Base-by-base conservation (phyloP, 2,888 invertebrate genomes). In the Trachelus tabidus region DNA sequence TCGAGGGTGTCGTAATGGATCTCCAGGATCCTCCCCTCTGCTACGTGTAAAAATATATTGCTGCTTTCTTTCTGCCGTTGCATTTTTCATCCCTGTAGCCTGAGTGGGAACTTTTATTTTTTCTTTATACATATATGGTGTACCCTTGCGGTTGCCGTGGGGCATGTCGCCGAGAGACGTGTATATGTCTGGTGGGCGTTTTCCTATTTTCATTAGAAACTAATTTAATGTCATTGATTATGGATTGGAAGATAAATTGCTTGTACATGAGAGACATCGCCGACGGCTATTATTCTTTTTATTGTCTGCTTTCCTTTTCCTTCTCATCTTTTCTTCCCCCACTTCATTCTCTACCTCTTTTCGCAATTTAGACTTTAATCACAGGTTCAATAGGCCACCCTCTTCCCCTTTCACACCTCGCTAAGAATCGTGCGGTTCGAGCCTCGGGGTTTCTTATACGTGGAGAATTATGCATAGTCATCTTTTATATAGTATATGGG, bases 1-100 rank as follows among this genome's bases (percentile, higher is more conserved):
- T 56, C 23, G 74, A 75, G 86, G 84, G 83, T 83, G 84, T 80
- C 83, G 84, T 86, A 85, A 86, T 84, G 83, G 85, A 84, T 81
- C 80, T 82, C 80, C 81, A 78, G 81, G 74, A 79, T 82, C 77
- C 78, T 75, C 76, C 79, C 83, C 82, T 82, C 80, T 79, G 79
- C 81, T 78, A 68, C n/a, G 79, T 78, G 78, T 79, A 78, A 79
- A 84, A 83, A 85, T 85, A 83, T 83, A 85, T 85, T 81, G 81
- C 82, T 69, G 80, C 75, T 80, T 80, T 80, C 82, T 83, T 83
- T 77, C 79, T 75, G 77, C 73, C 79, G 82, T 79, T 83, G 83
- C 83, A 85, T 85, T 84, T 86, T 86, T 86, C 81, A 84, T 79
- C 80, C 35, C 15, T 69, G 76, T 68, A 77, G 73, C 73, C 2